Base-by-base conservation (phyloP, 2,797 vertebrate genomes). In the Chaetophractus vellerosus region DNA sequence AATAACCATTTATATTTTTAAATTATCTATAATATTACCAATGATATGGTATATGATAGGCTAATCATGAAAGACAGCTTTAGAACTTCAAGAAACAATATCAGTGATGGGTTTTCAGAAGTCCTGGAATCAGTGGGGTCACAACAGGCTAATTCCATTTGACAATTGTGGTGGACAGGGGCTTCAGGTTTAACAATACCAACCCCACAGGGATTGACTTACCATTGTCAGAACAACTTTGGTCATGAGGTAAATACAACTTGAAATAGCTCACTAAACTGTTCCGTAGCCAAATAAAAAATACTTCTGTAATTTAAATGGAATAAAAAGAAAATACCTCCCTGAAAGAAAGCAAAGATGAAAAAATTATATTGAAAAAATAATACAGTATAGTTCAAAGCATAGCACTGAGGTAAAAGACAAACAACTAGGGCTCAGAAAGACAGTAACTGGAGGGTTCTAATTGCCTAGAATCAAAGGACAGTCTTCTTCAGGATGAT, bases 281-380 rank as follows among this genome's bases (percentile, higher is more conserved):
- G 61, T 5, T 15, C 61, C 3, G 33, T 69, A 21, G 19, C 66
- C 36, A 21, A 69, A 55, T 4, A 81, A 91, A 84, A 71, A 4
- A 4, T 28, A 71, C 28, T 91, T 72, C 33, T 45, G 26, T 57
- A 81, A 38, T 31, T 28, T 45, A 81, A 38, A 45, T 15, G 55
- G 59, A 91, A 74, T 48, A 31, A 31, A 48, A 80, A 78, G 36
- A 79, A 90, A 79, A 66, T 84, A 64, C 14, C 10, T 6, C 57
- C 19, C 12, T 6, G 41, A 92, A 87, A 23, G 38, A 94, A 92
- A 63, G 33, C 12, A 45, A 79, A 88, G 33, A 90, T 52, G 68
- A 91, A 48, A 50, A 48, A 50, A 23, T 26, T 28, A 52, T 31
- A 86, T 36, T 36, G 33, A 69, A 36, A 74, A 21, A 19, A 55